These are phyloP conservation scores for Drosophila orena DNA, from an alignment of 1,140 invertebrate genomes.

Conservation along the genomic window DNA sequence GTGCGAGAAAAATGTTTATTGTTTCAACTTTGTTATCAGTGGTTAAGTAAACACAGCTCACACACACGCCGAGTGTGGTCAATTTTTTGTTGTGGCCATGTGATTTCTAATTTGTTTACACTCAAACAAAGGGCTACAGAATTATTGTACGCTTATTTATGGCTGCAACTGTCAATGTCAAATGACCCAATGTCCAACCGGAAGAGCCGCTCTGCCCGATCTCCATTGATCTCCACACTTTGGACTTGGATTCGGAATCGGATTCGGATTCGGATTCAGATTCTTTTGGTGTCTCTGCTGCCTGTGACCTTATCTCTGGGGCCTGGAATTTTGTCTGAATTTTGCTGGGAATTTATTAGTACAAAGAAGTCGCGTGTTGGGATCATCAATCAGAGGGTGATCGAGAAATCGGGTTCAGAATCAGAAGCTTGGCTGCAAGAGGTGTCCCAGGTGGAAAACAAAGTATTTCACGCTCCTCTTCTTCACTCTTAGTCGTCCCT, in stretches of 20 bases:
- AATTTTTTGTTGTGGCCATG: slow-evolving; percentile 40
- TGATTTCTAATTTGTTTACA: slow-evolving; percentile 84
- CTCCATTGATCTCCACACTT: slow-evolving; percentile 31
- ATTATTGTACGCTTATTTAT: slow-evolving; percentile 80
- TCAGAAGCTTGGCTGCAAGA: slow-evolving; percentile 24
- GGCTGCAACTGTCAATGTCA: slow-evolving; percentile 55
- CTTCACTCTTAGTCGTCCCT: neutral
- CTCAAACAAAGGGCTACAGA: slow-evolving; percentile 53
- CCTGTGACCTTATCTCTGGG: slow-evolving; percentile 53
- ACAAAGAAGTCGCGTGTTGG: slow-evolving; percentile 73
- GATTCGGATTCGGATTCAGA: neutral
- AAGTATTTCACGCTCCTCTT: slow-evolving; percentile 64
- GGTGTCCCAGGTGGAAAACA: slow-evolving; percentile 37
- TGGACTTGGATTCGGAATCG: neutral
- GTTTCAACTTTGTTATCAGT: slow-evolving; percentile 85
- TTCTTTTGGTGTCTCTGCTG: slow-evolving; percentile 8
- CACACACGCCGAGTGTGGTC: slow-evolving; percentile 49
- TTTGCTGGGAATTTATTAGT: slow-evolving; percentile 81
- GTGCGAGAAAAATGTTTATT: slow-evolving; percentile 85
- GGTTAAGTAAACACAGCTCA: slow-evolving; percentile 70
- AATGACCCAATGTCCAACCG: slow-evolving; percentile 55
- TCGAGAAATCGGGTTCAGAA: slow-evolving; percentile 33
- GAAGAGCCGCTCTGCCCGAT: slow-evolving; percentile 46
- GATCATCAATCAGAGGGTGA: slow-evolving; percentile 77
- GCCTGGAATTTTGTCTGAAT: slow-evolving; percentile 58